phyloP scores from a whole-genome alignment of 1,140 invertebrate genomes.

The Gonatopus flavifemur region DNA sequence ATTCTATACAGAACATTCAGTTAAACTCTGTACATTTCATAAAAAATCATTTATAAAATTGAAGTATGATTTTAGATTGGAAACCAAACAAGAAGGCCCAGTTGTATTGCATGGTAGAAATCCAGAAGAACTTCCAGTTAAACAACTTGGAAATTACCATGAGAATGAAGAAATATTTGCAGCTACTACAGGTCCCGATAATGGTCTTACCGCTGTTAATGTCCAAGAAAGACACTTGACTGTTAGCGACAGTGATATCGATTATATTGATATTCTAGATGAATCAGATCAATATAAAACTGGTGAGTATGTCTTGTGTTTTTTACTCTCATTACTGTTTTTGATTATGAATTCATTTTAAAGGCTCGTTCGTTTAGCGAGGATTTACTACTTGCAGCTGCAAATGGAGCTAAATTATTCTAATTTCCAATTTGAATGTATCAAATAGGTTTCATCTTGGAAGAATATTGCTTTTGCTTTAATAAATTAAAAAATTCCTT shows the following conservation, averaged over 20 bases:
- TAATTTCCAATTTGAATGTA: too few species aligned
- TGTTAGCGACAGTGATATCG: slow-evolving; percentile 69
- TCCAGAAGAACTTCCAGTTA: slow-evolving; percentile 67
- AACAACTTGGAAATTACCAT: slow-evolving; percentile 59
- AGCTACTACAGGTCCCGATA: slow-evolving; percentile 75
- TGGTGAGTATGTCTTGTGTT: slow-evolving; percentile 48
- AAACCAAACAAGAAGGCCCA: slow-evolving; percentile 59
- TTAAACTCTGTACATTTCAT: too few species aligned
- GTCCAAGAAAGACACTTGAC: slow-evolving; percentile 67
- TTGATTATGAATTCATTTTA: too few species aligned
- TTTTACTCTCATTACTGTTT: too few species aligned
- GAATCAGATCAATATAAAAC: slow-evolving; percentile 59
- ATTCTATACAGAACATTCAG: too few species aligned
- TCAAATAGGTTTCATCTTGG: too few species aligned
- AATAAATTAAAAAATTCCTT: too few species aligned
- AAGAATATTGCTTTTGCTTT: too few species aligned
- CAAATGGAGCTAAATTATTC: too few species aligned
- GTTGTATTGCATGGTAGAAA: slow-evolving; percentile 67
- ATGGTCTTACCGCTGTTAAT: slow-evolving; percentile 74
- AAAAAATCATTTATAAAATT: too few species aligned
- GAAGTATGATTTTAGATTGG: slow-evolving; percentile 34
- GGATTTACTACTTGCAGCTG: too few species aligned
- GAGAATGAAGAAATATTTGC: slow-evolving; percentile 63
- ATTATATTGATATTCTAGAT: slow-evolving; percentile 73
- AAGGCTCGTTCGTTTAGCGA: too few species aligned